Percentiles rank a stretch among this genome's conserved stretches.
Conservation (phyloP, 2,113 vertebrate species). For the Otolemur garnettii region DNA sequence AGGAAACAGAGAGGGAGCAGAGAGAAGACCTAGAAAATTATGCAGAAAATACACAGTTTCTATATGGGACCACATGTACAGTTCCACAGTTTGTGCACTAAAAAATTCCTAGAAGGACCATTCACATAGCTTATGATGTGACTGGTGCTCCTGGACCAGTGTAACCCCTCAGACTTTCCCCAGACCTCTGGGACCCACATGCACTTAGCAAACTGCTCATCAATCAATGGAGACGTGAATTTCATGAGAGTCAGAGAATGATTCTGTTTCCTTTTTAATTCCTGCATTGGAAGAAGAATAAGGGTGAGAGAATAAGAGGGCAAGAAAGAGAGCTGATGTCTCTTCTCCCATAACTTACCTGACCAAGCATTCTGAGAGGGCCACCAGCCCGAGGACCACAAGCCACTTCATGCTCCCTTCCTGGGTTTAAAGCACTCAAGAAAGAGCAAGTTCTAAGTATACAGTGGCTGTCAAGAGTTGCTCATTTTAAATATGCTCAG, state of each 20-base stretch:
- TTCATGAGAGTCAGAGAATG: neutral
- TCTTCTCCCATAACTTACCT: slow-evolving; percentile 78
- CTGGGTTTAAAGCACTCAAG: rapidly evolving
- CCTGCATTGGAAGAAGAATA: too few relatives aligned
- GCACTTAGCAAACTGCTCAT: neutral
- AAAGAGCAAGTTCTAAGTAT: too few relatives aligned
- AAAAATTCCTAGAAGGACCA: neutral
- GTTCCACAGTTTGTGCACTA: neutral
- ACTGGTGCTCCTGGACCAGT: neutral
- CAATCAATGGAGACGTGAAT: neutral
- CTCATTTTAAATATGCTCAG: slow-evolving; percentile 76
- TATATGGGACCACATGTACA: rapidly evolving
- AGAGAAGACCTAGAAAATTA: neutral
- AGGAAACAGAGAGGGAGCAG: neutral
- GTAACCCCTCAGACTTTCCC: neutral
- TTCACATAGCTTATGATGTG: neutral
- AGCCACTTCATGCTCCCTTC: slow-evolving; percentile 84
- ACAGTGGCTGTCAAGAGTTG: rapidly evolving
- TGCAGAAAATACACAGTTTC: neutral
- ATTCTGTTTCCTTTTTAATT: neutral
- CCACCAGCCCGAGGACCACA: slow-evolving; percentile 80
- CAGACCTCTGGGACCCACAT: neutral
- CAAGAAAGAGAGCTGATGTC: neutral
- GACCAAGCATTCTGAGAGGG: slow-evolving; percentile 77
- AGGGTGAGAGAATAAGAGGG: too few relatives aligned